Percentiles rank a stretch among this genome's conserved stretches.
Evolutionary conservation across 2,888 invertebrate species (phyloP).

Genomic region (Alcis repandata): DNA sequence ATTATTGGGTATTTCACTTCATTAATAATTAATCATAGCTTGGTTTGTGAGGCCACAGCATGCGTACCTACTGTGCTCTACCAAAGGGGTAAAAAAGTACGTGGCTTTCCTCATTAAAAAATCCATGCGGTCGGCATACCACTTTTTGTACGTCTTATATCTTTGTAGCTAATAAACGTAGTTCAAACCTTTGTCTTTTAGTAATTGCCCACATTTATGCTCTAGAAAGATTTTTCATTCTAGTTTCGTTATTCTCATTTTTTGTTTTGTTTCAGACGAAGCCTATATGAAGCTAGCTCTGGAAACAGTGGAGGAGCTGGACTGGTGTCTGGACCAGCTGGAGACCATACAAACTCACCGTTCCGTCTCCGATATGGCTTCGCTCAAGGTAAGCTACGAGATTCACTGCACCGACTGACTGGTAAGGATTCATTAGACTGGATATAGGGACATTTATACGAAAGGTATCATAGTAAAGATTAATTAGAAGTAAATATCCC

Average conservation of each 20-base stretch:
- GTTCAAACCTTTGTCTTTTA: too few species aligned
- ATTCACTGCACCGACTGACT: conserved; percentile 5
- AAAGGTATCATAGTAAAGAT: conserved; percentile 10
- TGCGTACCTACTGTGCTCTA: background rate
- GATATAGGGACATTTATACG: background rate
- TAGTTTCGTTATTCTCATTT: background rate
- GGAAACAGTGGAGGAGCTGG: conserved; percentile 99
- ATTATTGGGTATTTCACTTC: background rate
- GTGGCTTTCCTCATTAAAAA: conserved; percentile 25
- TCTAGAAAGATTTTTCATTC: too few species aligned
- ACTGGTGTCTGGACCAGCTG: conserved; percentile 99
- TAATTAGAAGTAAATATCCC: background rate
- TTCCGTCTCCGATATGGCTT: conserved; percentile 99
- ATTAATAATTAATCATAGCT: background rate
- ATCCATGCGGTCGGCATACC: conserved; percentile 23
- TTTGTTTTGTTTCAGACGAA: conserved; percentile 90
- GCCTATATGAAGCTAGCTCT: conserved; percentile 96
- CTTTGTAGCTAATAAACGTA: too few species aligned
- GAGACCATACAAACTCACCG: conserved; percentile 99
- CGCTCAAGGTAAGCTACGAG: conserved; percentile 97
- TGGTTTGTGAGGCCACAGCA: background rate
- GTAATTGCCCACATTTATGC: too few species aligned
- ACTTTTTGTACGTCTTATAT: background rate
- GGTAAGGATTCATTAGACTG: conserved; percentile 24
- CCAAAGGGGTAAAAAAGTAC: background rate